Evolutionary conservation across 2,113 vertebrate genomes (phyloP), one percentile per base, ranked within the genome.

Genomic region (Anhinga rufa): DNA sequence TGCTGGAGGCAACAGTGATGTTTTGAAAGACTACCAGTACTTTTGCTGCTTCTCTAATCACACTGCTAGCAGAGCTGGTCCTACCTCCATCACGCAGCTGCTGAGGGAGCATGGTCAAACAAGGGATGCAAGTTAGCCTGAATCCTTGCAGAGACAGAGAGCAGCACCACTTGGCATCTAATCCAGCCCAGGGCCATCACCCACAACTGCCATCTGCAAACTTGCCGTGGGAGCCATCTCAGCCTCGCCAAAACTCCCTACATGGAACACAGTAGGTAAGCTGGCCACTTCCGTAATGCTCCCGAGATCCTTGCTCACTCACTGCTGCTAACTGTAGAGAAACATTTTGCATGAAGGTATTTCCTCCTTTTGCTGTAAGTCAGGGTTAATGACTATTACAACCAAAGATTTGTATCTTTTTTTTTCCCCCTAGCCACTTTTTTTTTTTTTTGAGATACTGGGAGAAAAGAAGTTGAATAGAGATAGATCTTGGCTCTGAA

Each of bases 281-380:
- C 17, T 2, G 8, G 17, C 10, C 12, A 14, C 68, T 24, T 6
- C 32, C 3, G 0, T 0, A 3, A 16, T 8, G 49, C 31, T 64
- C 69, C 44, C 3, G 8, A 38, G 40, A 16, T 17, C 52, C 12
- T 10, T 36, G 61, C 62, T 31, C 61, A 29, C 32, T 42, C 68
- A 9, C 24, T 19, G 57, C 60, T 28, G 29, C 38, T 19, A 13
- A 9, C 25, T 28, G 21, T 1, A 40, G 25, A 20, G 58, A 58
- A 32, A 48, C 7, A 1, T 11, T 21, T 12, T 49, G 38, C 34
- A 28, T 2, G 4, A 36, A 60, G 25, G 21, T 4, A 15, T n/a
- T 52, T n/a, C 46, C 36, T 78, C 32, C 36, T 40, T 46, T 21
- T 25, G 8, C 80, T 46, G 1, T 9, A 60, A 34, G 54, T 25